Evolutionary conservation across 2,797 vertebrate genomes (phyloP).

Genomic region (Australoheros facetus): DNA sequence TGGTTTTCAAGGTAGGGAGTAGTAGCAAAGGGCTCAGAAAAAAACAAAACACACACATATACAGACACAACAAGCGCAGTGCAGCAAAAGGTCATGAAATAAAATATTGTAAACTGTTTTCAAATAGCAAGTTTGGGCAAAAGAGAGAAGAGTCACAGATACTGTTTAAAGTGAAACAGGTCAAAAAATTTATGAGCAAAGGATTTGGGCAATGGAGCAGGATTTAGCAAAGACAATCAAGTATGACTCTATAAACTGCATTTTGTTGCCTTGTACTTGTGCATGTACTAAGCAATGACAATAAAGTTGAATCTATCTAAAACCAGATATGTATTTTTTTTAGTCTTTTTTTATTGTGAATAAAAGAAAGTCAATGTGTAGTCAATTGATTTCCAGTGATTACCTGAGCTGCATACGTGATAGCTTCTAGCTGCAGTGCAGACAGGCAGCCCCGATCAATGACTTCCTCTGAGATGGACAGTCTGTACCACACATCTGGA

Average conservation of each 20-base stretch:
- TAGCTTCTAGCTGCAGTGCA: conserved; percentile 95
- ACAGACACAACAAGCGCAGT: background rate
- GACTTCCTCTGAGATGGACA: conserved; percentile 92
- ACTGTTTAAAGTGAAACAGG: background rate
- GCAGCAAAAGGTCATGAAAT: background rate
- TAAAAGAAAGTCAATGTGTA: background rate
- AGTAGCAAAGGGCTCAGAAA: background rate
- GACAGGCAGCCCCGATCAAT: conserved; percentile 95
- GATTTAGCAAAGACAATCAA: too few species aligned
- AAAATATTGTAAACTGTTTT: background rate
- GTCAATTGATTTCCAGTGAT: background rate
- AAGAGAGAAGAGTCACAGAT: background rate
- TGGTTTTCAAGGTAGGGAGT: background rate
- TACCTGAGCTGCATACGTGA: conserved; percentile 98
- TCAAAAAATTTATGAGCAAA: too few species aligned
- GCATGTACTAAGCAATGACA: too few species aligned
- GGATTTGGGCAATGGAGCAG: too few species aligned
- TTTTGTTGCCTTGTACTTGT: too few species aligned
- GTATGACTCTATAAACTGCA: too few species aligned
- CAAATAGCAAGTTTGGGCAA: background rate
- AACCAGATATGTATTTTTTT: background rate
- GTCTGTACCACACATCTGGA: conserved; percentile 96
- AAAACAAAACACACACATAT: too few species aligned
- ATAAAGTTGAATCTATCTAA: too few species aligned
- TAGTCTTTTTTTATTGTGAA: background rate